Evolutionary conservation across 2,888 invertebrate genomes (phyloP).

Genomic region (Hydropsyche betteni): DNA sequence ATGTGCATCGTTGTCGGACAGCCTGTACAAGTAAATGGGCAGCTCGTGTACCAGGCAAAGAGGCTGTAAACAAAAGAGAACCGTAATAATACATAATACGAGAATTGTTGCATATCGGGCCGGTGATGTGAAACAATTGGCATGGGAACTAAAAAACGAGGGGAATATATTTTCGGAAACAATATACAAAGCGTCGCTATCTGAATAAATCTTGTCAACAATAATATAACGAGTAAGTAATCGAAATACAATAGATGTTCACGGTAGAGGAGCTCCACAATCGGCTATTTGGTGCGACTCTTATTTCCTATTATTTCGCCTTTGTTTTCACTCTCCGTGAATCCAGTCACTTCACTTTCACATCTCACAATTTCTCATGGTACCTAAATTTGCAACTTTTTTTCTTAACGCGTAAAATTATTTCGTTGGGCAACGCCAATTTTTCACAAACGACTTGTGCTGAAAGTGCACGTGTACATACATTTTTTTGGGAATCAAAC

Average conservation of each 20-base stretch:
- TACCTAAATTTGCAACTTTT: neutral
- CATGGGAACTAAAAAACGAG: neutral
- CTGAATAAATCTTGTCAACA: conserved; percentile 8
- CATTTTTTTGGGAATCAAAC: too few relatives aligned
- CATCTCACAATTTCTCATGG: conserved; percentile 22
- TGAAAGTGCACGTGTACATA: too few relatives aligned
- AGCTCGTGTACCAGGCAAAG: conserved; percentile 80
- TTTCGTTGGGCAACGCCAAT: too few relatives aligned
- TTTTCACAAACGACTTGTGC: too few relatives aligned
- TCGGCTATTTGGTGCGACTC: conserved; percentile 16
- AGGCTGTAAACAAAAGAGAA: conserved; percentile 64
- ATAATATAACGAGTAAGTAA: neutral
- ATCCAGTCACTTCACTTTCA: conserved; percentile 30
- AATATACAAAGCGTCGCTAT: neutral
- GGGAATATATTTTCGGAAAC: neutral
- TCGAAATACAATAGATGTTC: conserved; percentile 24
- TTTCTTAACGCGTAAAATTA: too few relatives aligned
- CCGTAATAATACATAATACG: neutral
- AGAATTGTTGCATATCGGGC: neutral
- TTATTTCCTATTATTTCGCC: conserved; percentile 30
- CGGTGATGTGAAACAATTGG: conserved; percentile 9
- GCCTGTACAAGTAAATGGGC: conserved; percentile 88
- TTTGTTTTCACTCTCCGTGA: conserved; percentile 16
- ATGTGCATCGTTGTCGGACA: conserved; percentile 88
- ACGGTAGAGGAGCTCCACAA: conserved; percentile 26